These are phyloP conservation scores for Conomelus anceps DNA, from an alignment of 2,888 invertebrate genomes.

Conservation along the genomic window DNA sequence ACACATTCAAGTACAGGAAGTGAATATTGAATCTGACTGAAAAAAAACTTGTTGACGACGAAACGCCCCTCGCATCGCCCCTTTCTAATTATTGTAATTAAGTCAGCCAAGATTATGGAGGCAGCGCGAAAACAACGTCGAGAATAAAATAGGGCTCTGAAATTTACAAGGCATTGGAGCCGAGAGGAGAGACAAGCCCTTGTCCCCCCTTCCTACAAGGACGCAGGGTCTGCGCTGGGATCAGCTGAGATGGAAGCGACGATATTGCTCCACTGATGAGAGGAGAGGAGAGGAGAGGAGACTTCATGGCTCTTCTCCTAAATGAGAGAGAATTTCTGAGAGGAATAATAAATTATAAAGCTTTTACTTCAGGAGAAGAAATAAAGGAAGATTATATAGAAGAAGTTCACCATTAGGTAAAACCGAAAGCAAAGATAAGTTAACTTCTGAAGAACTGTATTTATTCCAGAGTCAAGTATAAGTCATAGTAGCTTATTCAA, in stretches of 20 bases:
- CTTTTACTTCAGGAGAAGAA: background rate
- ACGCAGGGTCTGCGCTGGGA: background rate
- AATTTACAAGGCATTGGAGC: background rate
- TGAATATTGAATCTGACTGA: background rate
- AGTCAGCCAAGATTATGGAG: background rate
- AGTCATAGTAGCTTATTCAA: too few relatives aligned
- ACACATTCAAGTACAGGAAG: background rate
- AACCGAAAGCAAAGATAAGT: background rate
- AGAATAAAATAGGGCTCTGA: background rate
- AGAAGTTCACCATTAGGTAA: background rate
- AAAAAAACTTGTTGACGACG: background rate
- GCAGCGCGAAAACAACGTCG: background rate
- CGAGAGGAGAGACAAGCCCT: background rate
- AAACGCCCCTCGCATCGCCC: too few relatives aligned
- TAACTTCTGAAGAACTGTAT: background rate
- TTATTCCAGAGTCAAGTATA: too few relatives aligned
- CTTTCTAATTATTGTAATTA: background rate
- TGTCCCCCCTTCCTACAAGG: background rate
- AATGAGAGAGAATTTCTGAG: background rate
- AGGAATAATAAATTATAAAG: background rate
- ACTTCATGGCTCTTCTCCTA: background rate
- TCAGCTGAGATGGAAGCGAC: background rate
- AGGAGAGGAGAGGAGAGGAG: background rate
- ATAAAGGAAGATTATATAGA: background rate
- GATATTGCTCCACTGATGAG: background rate